Evolutionary conservation across 1,140 invertebrate species (phyloP), one percentile per base, ranked within the genome.

Genomic region (Drosophila tsacasi): DNA sequence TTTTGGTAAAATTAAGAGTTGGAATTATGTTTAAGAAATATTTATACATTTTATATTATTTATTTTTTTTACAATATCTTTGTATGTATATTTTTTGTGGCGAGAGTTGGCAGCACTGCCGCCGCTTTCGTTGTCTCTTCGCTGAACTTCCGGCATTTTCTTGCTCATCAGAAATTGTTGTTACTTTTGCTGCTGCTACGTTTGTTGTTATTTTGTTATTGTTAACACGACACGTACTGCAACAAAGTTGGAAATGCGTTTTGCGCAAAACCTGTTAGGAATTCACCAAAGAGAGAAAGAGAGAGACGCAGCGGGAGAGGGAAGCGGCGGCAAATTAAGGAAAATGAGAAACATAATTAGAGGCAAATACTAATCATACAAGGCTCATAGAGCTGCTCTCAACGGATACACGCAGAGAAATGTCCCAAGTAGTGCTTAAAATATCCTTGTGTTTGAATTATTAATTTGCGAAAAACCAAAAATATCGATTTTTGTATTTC

Each of bases 131-230:
- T 61, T 59, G 61, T 57, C 72, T 57, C 72, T 65, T 66, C 46
- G 17, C 21, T 66, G 74, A 66, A 76, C 74, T 76, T 76, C 74
- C 74, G 74, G 73, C 74, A 76, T 76, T 76, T 73, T 59, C 74
- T 66, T 76, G 73, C 74, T 76, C 74, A 76, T 76, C 74, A 35
- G 52, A 58, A 66, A 63, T 73, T 72, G 40, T 75, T 63, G 67
- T 62, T 62, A 17, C 47, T 47, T 54, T 49, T 63, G 15, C 25
- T 60, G 17, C 32, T 60, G 44, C 49, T 52, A 30, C 49, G 25
- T 72, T 67, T 62, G 25, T 37, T 72, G 63, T 72, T 47, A 40
- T 69, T 58, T 76, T 71, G 54, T 71, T 73, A 37, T 73, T 73
- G 67, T 72, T 42, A 60, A 72, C 54, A 73, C 69, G 54, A 73